A percentile compares a stretch with the other conserved stretches of the same genome.
Evolutionary conservation across 2,113 vertebrate species (phyloP).

Genomic region (Chionis minor): DNA sequence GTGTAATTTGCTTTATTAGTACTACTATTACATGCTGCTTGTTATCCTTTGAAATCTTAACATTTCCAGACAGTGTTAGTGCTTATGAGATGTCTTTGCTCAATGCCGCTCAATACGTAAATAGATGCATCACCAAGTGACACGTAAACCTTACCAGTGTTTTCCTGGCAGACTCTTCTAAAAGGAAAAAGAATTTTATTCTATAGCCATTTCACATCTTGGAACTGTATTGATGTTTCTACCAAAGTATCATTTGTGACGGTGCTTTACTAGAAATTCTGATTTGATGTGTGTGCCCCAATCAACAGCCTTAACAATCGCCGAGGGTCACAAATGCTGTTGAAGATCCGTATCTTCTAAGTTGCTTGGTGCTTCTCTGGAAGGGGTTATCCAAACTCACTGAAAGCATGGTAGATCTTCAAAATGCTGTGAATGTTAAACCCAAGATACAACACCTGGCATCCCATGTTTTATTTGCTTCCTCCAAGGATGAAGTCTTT

Average conservation of each 20-base stretch:
- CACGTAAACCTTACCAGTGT: neutral
- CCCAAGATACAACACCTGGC: neutral
- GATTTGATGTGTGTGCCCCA: neutral
- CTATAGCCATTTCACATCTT: neutral
- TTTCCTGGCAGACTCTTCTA: neutral
- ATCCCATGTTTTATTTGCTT: neutral
- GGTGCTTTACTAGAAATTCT: neutral
- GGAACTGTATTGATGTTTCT: neutral
- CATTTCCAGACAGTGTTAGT: neutral
- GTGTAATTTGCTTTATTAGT: neutral
- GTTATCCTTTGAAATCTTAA: neutral
- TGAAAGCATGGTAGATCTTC: neutral
- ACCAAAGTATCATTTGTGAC: neutral
- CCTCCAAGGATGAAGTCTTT: neutral
- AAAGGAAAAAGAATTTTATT: neutral
- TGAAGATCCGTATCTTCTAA: fast-evolving
- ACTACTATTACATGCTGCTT: neutral
- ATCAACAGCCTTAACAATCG: neutral
- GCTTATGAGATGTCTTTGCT: neutral
- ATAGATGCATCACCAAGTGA: neutral
- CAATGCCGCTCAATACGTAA: neutral
- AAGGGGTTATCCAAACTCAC: neutral
- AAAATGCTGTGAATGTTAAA: neutral
- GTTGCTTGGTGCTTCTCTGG: neutral
- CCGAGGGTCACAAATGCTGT: neutral